Conservation (phyloP, 2,797 vertebrate genomes). For the Heteromormyrus szaboi region DNA sequence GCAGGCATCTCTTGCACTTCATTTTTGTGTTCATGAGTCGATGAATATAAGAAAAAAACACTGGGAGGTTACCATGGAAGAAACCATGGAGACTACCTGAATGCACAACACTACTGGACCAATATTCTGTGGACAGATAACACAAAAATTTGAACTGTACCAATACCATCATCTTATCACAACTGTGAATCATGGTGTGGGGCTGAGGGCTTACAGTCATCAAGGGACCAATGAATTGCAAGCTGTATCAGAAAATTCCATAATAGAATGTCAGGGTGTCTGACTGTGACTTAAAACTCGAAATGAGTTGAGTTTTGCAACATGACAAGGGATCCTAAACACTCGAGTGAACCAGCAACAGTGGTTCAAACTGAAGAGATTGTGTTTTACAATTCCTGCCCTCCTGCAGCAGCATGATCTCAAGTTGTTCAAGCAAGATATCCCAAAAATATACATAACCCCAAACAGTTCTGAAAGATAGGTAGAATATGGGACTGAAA, state of each 20-base stretch:
- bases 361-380: neutral
- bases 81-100: slow-evolving; percentile 1
- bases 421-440: slow-evolving; percentile 1
- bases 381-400: neutral
- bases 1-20: neutral
- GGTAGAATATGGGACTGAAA: neutral
- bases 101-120: neutral
- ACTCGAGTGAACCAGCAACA: neutral
- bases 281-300: neutral
- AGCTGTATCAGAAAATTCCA: slow-evolving; percentile 6
- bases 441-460: neutral
- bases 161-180: neutral
- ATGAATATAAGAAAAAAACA: neutral
- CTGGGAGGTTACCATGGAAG: neutral
- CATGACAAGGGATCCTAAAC: neutral
- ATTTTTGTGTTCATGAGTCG: neutral
- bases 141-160: neutral
- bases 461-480: neutral
- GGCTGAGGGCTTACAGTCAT: neutral
- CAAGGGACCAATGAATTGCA: neutral
- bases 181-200: slow-evolving; percentile 23
- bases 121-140: neutral
- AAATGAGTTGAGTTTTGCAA: neutral
- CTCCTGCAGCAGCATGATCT: neutral
- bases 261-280: neutral